These are phyloP conservation scores for Gavialis gangeticus DNA, from an alignment of 2,113 vertebrate genomes.

Conservation along the genomic window DNA sequence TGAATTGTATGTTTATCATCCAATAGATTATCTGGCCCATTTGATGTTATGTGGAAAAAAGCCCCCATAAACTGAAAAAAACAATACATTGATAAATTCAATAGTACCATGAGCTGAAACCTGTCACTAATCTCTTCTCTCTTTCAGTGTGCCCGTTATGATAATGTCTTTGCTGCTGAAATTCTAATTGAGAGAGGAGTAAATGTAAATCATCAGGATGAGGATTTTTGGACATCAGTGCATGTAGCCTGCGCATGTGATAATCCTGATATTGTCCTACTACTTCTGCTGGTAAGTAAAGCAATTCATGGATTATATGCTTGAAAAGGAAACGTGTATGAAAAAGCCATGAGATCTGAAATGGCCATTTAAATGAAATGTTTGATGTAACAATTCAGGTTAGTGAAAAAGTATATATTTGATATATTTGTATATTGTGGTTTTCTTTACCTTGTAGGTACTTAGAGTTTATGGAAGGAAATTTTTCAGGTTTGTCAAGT, in stretches of 20 bases:
- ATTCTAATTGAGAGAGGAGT: constrained; percentile 91
- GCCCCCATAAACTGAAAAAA: background rate
- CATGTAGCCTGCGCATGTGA: constrained; percentile 93
- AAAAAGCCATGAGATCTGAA: background rate
- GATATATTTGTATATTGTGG: background rate
- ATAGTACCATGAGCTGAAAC: background rate
- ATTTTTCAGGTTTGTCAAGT: background rate
- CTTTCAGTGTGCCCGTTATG: constrained; percentile 92
- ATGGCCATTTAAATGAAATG: background rate
- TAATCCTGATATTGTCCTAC: constrained; percentile 89
- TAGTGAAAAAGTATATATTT: background rate
- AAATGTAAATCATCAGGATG: constrained; percentile 93
- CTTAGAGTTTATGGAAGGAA: background rate
- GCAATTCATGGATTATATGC: background rate
- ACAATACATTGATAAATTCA: background rate
- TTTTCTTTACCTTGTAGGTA: background rate
- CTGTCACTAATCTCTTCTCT: constrained; percentile 22
- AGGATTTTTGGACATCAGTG: constrained; percentile 94
- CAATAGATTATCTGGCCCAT: background rate
- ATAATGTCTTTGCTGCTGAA: constrained; percentile 93
- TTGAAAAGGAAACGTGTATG: background rate
- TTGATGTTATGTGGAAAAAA: background rate
- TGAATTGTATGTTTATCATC: background rate
- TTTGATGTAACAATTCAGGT: background rate
- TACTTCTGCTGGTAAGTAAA: constrained; percentile 90